Conservation (phyloP, 2,888 invertebrate genomes). For the Drosophila mimica region DNA sequence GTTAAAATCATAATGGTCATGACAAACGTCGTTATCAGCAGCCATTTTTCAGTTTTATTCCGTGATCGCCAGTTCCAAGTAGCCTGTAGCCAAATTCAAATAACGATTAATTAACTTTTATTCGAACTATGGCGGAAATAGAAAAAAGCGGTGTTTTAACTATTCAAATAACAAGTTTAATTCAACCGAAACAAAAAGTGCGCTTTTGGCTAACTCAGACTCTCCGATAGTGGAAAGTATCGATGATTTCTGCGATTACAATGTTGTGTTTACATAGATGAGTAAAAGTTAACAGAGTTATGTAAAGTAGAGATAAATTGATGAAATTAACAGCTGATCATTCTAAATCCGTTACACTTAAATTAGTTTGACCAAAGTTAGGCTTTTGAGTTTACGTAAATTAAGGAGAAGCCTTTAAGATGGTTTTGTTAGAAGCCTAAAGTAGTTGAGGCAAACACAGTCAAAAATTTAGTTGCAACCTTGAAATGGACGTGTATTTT, state of each 20-base stretch:
- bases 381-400: background rate
- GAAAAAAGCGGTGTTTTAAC: no score
- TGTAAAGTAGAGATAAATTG: no score
- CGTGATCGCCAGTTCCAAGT: conserved; percentile 91
- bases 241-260: no score
- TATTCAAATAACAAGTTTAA: no score
- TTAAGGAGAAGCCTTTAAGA: background rate
- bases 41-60: conserved; percentile 89
- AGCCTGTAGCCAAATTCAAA: conserved; percentile 86
- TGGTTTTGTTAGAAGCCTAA: background rate
- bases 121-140: background rate
- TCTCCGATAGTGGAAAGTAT: no score
- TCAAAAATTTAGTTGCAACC: conserved; percentile 37
- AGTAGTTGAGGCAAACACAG: background rate
- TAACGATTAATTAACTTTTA: background rate
- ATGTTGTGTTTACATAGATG: no score
- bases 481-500: conserved; percentile 34
- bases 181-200: no score
- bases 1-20: conserved; percentile 86
- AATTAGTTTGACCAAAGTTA: background rate
- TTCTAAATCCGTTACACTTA: no score
- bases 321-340: no score
- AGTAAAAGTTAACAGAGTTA: no score
- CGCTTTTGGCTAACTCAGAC: no score
- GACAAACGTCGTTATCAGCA: conserved; percentile 86